A percentile compares a stretch with the other conserved stretches of the same genome.
Conservation (phyloP, 2,888 invertebrate genomes). For the Dicyrtoma fusca region DNA sequence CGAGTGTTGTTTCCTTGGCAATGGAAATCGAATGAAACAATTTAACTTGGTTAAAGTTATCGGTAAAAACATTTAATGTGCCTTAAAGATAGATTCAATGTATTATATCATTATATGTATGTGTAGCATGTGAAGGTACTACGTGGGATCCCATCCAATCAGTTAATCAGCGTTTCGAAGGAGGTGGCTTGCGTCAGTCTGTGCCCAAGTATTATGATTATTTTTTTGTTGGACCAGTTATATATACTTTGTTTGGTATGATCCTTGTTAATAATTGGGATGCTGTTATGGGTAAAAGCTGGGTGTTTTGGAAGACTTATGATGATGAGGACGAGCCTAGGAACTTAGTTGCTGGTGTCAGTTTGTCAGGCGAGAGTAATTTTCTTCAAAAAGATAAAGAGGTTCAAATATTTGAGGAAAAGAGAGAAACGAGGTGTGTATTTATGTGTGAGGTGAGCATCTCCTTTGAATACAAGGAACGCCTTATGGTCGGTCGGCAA, state of each 20-base stretch:
- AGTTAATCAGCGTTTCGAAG: too few species aligned
- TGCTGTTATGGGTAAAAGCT: neutral
- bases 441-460: conserved; percentile 15
- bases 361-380: neutral
- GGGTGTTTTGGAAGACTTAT: neutral
- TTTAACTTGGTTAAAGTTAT: too few species aligned
- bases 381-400: conserved; percentile 12
- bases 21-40: too few species aligned
- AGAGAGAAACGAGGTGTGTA: conserved; percentile 2
- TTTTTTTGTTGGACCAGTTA: too few species aligned
- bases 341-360: conserved; percentile 5
- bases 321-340: neutral
- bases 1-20: too few species aligned
- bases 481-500: neutral
- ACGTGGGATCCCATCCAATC: too few species aligned
- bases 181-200: too few species aligned
- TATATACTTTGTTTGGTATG: neutral
- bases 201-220: too few species aligned
- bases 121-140: too few species aligned
- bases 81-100: too few species aligned
- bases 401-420: conserved; percentile 17
- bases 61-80: too few species aligned
- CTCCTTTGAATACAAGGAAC: conserved; percentile 6
- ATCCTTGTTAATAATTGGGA: neutral
- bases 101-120: too few species aligned